Evolutionary conservation across 2,888 invertebrate species (phyloP).

Genomic region (Oscheius onirici): DNA sequence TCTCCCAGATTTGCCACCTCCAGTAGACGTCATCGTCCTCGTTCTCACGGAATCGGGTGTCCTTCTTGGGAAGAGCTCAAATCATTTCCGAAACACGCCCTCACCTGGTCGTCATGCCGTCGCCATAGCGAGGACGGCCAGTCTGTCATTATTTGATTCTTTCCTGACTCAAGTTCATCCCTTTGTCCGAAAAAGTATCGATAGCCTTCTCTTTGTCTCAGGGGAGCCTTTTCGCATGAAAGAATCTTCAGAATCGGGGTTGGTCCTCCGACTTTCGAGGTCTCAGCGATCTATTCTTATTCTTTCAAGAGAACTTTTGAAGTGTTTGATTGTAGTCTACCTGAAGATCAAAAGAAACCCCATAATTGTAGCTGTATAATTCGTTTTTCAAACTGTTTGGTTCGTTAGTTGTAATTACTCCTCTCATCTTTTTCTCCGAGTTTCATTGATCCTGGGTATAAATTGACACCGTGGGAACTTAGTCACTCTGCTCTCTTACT

Average conservation of each 20-base stretch:
- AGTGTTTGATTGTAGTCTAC: too few species aligned
- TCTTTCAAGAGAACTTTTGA: too few species aligned
- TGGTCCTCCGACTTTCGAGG: too few species aligned
- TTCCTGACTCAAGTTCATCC: background rate
- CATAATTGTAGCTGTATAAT: too few species aligned
- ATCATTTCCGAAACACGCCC: slow-evolving; percentile 16
- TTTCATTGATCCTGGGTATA: background rate
- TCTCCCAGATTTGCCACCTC: background rate
- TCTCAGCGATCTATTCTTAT: too few species aligned
- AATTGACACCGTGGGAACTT: slow-evolving; percentile 2
- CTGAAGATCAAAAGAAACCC: too few species aligned
- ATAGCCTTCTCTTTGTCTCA: background rate
- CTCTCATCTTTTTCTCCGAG: too few species aligned
- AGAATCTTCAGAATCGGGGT: slow-evolving; percentile 17
- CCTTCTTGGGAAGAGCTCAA: background rate
- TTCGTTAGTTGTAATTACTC: too few species aligned
- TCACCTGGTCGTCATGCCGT: slow-evolving; percentile 12
- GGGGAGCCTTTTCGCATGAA: slow-evolving; percentile 23
- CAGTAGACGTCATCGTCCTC: background rate
- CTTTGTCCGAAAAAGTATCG: slow-evolving; percentile 11
- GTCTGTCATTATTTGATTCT: slow-evolving; percentile 3
- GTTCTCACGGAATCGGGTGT: slow-evolving; percentile 18
- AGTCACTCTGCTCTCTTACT: slow-evolving; percentile 1
- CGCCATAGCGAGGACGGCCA: slow-evolving; percentile 16
- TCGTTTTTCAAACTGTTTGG: too few species aligned